Conservation (phyloP, 2,797 vertebrate species). For the Sebastes taczanowskii region DNA sequence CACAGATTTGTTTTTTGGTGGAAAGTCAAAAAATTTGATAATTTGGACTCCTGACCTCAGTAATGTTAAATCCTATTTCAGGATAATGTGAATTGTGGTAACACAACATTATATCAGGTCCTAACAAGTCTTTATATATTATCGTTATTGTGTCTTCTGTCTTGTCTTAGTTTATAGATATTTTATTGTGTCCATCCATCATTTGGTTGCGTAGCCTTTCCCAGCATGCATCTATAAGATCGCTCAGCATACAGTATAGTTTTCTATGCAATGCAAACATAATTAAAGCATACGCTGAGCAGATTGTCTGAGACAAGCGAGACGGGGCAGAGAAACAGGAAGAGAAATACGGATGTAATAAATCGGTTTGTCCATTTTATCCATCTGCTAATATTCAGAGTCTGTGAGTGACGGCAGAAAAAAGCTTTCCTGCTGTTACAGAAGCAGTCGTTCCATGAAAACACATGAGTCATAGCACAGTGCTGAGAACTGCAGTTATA, state of each 20-base stretch:
- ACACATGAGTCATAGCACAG: conserved; percentile 51
- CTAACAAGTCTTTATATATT: not conserved
- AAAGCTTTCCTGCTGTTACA: conserved; percentile 22
- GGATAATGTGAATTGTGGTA: not conserved
- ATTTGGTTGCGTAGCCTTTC: not conserved
- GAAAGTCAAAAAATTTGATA: no score
- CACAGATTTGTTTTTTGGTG: no score
- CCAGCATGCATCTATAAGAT: not conserved
- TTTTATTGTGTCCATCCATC: not conserved
- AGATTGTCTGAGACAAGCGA: conserved; percentile 17
- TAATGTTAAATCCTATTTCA: not conserved
- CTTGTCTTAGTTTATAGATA: not conserved
- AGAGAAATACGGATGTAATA: conserved; percentile 15
- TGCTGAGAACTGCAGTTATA: not conserved
- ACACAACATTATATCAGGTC: not conserved
- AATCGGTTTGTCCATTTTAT: conserved; percentile 38
- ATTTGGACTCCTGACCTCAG: not conserved
- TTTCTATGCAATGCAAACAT: not conserved
- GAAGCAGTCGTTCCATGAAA: conserved; percentile 41
- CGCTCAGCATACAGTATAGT: not conserved
- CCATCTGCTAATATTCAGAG: conserved; percentile 47
- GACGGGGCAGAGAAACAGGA: not conserved
- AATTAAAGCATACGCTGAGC: conserved; percentile 25
- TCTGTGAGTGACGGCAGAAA: conserved; percentile 29
- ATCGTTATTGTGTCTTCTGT: not conserved